A percentile compares a stretch with the other conserved stretches of the same genome.
Conservation (phyloP, 2,888 invertebrate genomes). For the Drosophila cracens region DNA sequence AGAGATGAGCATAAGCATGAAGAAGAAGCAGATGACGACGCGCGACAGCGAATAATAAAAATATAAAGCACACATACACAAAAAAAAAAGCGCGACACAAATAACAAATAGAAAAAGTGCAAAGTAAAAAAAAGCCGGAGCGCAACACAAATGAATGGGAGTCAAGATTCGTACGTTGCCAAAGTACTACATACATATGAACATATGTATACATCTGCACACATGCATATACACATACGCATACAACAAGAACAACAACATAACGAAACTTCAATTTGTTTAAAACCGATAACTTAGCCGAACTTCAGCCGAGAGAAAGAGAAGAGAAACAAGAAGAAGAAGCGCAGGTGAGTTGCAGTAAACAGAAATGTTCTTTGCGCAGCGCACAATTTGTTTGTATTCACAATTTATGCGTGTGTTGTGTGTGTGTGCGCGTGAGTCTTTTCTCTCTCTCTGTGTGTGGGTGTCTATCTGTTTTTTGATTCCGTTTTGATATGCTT, state of each 20-base stretch:
- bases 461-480: conserved; percentile 41
- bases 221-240: conserved; percentile 42
- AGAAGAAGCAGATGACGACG: conserved; percentile 29
- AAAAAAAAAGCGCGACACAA: conserved; percentile 35
- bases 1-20: conserved; percentile 23
- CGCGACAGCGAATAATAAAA: conserved; percentile 35
- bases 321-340: conserved; percentile 22
- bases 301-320: conserved; percentile 2
- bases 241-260: conserved; percentile 40
- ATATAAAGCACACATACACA: conserved; percentile 16
- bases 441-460: conserved; percentile 25
- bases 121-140: conserved; percentile 40
- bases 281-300: conserved; percentile 40
- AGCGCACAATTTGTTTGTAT: conserved; percentile 44
- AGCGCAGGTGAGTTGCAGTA: conserved; percentile 68
- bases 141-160: conserved; percentile 66
- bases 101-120: conserved; percentile 45
- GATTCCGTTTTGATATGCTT: conserved; percentile 37
- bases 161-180: conserved; percentile 54
- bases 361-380: conserved; percentile 31
- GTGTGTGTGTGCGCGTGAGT: conserved; percentile 13
- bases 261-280: conserved; percentile 51
- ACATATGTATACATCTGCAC: conserved; percentile 29
- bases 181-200: conserved; percentile 55
- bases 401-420: conserved; percentile 15